Conservation (phyloP, 2,797 vertebrate species). For the Catharus ustulatus region DNA sequence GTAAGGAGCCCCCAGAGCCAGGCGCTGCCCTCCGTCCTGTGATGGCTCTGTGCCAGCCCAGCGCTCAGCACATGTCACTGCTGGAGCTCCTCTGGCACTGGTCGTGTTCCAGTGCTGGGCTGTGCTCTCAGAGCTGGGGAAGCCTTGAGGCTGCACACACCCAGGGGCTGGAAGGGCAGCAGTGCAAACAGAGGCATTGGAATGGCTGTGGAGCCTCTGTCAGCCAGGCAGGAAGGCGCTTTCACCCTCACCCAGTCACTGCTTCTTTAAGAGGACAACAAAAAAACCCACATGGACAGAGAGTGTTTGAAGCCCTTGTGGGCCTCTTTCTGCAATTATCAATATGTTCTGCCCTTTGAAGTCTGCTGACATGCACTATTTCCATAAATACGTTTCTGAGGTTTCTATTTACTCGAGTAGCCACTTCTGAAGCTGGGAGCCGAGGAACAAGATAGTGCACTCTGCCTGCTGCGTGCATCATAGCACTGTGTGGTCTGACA, state of each 20-base stretch:
- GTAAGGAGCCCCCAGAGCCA: slow-evolving; percentile 73
- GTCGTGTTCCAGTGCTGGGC: accelerated
- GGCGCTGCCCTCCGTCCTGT: not conserved
- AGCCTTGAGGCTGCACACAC: not conserved
- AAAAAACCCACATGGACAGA: not conserved
- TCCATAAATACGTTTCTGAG: slow-evolving; percentile 67
- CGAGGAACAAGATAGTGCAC: slow-evolving; percentile 31
- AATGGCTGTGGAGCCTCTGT: not conserved
- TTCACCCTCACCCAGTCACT: not conserved
- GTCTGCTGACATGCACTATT: slow-evolving; percentile 60
- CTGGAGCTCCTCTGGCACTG: not conserved
- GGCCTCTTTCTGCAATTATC: slow-evolving; percentile 60
- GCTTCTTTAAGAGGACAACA: slow-evolving; percentile 20
- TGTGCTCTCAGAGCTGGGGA: not conserved
- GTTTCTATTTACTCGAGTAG: slow-evolving; percentile 44
- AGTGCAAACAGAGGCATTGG: not conserved
- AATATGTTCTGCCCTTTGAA: slow-evolving; percentile 59
- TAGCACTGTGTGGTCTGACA: slow-evolving; percentile 69
- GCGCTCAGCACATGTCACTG: not conserved
- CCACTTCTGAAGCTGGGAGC: slow-evolving; percentile 55
- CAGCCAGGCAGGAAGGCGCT: not conserved
- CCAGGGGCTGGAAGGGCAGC: not conserved
- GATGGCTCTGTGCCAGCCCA: accelerated
- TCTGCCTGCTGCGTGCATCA: slow-evolving; percentile 17
- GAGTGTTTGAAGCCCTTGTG: slow-evolving; percentile 12